Evolutionary conservation across 1,140 invertebrate genomes (phyloP).

Genomic region (Diachasmimorpha longicaudata): DNA sequence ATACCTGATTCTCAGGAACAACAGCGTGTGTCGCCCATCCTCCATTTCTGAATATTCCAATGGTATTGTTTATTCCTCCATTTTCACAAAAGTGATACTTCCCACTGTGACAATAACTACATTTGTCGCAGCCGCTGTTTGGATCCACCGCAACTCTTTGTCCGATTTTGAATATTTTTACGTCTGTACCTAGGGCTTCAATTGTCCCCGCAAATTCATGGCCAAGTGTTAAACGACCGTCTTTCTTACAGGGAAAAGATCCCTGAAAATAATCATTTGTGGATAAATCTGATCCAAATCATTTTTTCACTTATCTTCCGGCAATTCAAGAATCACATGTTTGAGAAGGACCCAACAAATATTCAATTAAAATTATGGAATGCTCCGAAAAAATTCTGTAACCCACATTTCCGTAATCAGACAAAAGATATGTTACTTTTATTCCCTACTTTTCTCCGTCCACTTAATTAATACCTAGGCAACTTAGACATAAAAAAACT

Average conservation of each 20-base stretch:
- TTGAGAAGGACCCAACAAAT: too few species aligned
- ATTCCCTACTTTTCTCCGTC: too few species aligned
- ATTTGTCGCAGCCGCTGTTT: conserved; percentile 70
- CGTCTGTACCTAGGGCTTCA: conserved; percentile 64
- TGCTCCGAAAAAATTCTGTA: too few species aligned
- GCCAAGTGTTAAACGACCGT: conserved; percentile 66
- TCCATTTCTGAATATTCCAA: conserved; percentile 71
- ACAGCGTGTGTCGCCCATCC: conserved; percentile 72
- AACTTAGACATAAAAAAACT: too few species aligned
- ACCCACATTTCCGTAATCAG: too few species aligned
- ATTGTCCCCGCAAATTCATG: conserved; percentile 76
- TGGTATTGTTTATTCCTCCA: conserved; percentile 68
- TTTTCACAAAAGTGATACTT: conserved; percentile 68
- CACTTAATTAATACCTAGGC: too few species aligned
- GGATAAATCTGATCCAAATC: conserved; percentile 2
- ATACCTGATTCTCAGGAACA: conserved; percentile 68
- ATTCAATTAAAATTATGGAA: too few species aligned
- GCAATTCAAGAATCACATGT: too few species aligned
- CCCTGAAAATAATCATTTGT: conserved; percentile 59
- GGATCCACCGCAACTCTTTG: conserved; percentile 73
- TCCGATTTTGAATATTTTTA: conserved; percentile 68
- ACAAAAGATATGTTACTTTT: too few species aligned
- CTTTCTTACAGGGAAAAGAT: conserved; percentile 68
- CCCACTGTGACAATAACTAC: conserved; percentile 66
- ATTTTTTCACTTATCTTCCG: too few species aligned